Base-by-base conservation (phyloP, 2,113 vertebrate species). In the Anolis sagrei region DNA sequence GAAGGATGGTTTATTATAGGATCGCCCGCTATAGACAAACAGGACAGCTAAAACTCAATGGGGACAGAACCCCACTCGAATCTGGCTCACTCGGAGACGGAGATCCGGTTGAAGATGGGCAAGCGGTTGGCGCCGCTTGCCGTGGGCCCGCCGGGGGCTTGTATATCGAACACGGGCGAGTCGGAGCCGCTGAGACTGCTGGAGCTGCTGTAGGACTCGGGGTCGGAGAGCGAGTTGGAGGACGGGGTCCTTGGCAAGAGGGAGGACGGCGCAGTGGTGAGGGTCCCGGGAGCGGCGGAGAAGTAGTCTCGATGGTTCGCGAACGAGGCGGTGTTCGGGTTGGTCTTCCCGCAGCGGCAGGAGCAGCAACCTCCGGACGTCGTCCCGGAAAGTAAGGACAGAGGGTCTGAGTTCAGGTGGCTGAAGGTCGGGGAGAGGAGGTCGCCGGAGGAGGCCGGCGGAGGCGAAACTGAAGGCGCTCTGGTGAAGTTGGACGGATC, bases 91-190 rank as follows among this genome's bases (percentile, higher is more conserved):
- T 98, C 97, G 1, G 97, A 98, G 79, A 98, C 96, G 0, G 98
- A 98, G 83, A 98, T 95, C 1, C 97, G 96, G 39, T 97, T 97
- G 85, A 98, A 98, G 82, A 98, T 98, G 25, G 95, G 97, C 82
- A 98, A 97, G 7, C 98, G 93, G 36, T 97, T 95, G 86, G 96
- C 92, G 87, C 5, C 16, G 4, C 75, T 51, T 36, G 13, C 72
- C 16, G 54, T 58, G 2, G 32, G 79, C 74, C 74, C 34, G 19
- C 85, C 36, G 27, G 49, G 66, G 2, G 36, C 10, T 3, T 78
- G 86, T 1, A 92, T 34, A 6, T 98, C 98, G 1, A 98, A 98
- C 0, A 97, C 97, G 0, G 98, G 98, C 0, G 98, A 98, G 79
- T 98, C 97, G 0, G 95, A 96, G 11, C 98, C 97, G 27, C 98